Base-by-base conservation (phyloP, 2,888 invertebrate species). In the Eupithecia tripunctaria region DNA sequence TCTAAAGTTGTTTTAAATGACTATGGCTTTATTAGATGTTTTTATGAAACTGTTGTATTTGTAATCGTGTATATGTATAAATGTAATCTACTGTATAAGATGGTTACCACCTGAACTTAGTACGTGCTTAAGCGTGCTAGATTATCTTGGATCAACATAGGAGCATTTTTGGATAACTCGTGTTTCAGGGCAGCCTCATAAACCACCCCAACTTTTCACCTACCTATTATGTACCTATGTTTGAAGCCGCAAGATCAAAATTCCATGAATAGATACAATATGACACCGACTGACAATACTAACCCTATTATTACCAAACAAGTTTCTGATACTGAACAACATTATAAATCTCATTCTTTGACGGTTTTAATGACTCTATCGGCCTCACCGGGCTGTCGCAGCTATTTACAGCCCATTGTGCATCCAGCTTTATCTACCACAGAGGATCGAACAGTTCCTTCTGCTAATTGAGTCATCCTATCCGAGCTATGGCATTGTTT, bases 391-490 rank as follows among this genome's bases (percentile, higher is more conserved):
- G 79, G 74, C 67, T 69, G 80, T 81, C 81, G 83, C 80, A 82
- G 83, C 85, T 89, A 90, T 92, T 91, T 91, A 91, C 88, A 83
- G 83, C 81, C 89, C 81, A 92, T 92, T 93, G 92, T 92, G 85
- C 82, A 79, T 83, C 80, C 82, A 83, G 79, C 81, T 79, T 89
- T 89, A 91, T 90, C 90, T 89, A 77, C 81, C 84, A 85, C 72
- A 75, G 72, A 63, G 36, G 29, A 67, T 47, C 63, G 18, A 70
- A 59, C 41, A 75, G 74, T 75, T 29, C 21, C 21, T 89, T 84
- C 86, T 86, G 84, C 91, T 93, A 93, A 93, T 93, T 92, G 93
- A 93, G 93, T 88, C 92, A 91, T 93, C 89, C 88, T 91, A 90
- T 88, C 89, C 91, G 88, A 85, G 77, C 80, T 83, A 84, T 80